Percentiles rank a stretch among this genome's conserved stretches.
phyloP scores from a whole-genome alignment of 2,113 vertebrate genomes.

The Sturnira hondurensis region DNA sequence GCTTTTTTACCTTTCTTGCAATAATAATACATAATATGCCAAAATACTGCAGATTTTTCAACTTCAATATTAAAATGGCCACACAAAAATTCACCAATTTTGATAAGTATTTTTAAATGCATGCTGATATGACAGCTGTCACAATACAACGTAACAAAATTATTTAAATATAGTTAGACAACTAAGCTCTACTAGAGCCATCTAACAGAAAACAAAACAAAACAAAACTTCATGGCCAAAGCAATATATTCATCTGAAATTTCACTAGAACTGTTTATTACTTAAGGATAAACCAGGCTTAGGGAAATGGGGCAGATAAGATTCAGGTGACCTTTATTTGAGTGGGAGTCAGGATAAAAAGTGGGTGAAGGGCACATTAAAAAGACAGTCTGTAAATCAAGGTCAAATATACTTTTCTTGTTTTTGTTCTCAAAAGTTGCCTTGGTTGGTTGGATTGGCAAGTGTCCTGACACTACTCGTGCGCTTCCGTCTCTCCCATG shows the following conservation, averaged over 20 bases:
- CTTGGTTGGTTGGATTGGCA: not conserved
- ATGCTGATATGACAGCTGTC: no score
- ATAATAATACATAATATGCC: no score
- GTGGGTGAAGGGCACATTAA: not conserved
- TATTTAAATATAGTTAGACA: no score
- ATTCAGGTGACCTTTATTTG: not conserved
- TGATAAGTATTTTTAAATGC: no score
- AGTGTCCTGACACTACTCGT: not conserved
- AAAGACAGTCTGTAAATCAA: not conserved
- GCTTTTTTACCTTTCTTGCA: no score
- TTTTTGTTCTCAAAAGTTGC: not conserved
- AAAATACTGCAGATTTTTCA: no score
- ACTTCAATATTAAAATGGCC: no score
- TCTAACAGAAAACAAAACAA: no score
- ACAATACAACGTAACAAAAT: no score
- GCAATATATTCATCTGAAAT: not conserved
- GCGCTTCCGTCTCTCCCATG: not conserved
- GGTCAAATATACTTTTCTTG: not conserved
- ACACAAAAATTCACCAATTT: no score
- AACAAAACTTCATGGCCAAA: no score
- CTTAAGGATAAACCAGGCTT: not conserved
- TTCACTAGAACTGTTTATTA: not conserved
- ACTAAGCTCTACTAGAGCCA: no score
- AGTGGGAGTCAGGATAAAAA: not conserved
- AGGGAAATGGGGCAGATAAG: not conserved